Evolutionary conservation across 2,797 vertebrate genomes (phyloP).

Genomic region (Anguilla pacifica): DNA sequence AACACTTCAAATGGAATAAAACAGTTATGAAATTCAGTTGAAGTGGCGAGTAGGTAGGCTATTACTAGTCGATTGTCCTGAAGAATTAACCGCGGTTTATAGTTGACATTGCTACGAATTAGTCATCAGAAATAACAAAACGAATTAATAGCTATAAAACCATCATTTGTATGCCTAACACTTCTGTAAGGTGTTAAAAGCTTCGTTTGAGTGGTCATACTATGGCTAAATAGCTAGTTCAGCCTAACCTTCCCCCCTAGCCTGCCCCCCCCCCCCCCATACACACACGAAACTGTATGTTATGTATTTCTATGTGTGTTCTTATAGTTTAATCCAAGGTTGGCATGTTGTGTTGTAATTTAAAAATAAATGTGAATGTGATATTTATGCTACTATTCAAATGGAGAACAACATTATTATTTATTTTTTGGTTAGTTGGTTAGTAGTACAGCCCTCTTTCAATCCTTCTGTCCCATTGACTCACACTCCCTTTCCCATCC

Average conservation of each 20-base stretch:
- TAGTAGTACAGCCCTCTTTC: background rate
- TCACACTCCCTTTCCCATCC: background rate
- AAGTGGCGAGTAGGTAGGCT: background rate
- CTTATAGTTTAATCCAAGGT: background rate
- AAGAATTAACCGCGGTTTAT: slow-evolving; percentile 41
- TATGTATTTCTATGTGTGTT: background rate
- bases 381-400: background rate
- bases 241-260: background rate
- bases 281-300: background rate
- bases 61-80: background rate
- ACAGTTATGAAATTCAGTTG: background rate
- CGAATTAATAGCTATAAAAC: slow-evolving; percentile 64
- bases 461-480: background rate
- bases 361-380: background rate
- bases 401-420: background rate
- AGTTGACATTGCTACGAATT: slow-evolving; percentile 61
- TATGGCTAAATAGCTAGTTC: background rate
- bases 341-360: background rate
- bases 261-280: too few species aligned
- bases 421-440: background rate
- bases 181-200: slow-evolving; percentile 41
- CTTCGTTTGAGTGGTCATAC: background rate
- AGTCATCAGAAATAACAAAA: slow-evolving; percentile 58
- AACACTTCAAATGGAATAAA: background rate
- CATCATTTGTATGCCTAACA: slow-evolving; percentile 60